These are phyloP conservation scores for Crocallis elinguaria DNA, from an alignment of 2,888 invertebrate species.

Conservation along the genomic window DNA sequence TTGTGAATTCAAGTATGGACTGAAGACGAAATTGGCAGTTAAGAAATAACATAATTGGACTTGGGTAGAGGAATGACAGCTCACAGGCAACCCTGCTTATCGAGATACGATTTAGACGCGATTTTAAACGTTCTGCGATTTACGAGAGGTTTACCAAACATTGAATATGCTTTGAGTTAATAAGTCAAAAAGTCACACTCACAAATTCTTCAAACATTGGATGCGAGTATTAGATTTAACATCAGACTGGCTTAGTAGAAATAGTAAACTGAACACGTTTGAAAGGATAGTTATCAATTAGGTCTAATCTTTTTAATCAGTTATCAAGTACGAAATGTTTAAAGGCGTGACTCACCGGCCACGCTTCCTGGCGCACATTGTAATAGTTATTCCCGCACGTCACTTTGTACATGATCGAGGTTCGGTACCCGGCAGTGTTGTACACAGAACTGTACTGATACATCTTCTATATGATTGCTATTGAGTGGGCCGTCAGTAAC, in stretches of 20 bases:
- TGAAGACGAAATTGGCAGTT: no score
- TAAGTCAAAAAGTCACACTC: not conserved
- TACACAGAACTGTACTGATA: conserved; percentile 20
- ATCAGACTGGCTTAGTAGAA: not conserved
- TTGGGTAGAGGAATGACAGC: no score
- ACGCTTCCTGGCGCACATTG: conserved; percentile 9
- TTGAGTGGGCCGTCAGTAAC: no score
- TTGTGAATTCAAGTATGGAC: no score
- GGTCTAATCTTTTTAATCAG: not conserved
- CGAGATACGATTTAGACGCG: no score
- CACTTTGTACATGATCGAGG: conserved; percentile 15
- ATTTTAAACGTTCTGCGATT: no score
- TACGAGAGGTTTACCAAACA: not conserved
- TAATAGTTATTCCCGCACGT: conserved; percentile 8
- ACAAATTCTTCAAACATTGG: not conserved
- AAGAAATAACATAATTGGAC: no score
- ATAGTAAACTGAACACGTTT: not conserved
- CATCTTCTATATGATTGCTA: not conserved
- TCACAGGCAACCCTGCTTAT: no score
- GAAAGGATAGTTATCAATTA: not conserved
- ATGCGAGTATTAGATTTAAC: not conserved
- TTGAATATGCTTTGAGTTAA: not conserved
- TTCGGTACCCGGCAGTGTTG: conserved; percentile 24
- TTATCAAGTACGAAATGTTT: not conserved
- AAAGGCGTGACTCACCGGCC: conserved; percentile 17